Evolutionary conservation across 2,797 vertebrate genomes (phyloP), one percentile per base, ranked within the genome.

Genomic region (Rhabdomys pumilio): DNA sequence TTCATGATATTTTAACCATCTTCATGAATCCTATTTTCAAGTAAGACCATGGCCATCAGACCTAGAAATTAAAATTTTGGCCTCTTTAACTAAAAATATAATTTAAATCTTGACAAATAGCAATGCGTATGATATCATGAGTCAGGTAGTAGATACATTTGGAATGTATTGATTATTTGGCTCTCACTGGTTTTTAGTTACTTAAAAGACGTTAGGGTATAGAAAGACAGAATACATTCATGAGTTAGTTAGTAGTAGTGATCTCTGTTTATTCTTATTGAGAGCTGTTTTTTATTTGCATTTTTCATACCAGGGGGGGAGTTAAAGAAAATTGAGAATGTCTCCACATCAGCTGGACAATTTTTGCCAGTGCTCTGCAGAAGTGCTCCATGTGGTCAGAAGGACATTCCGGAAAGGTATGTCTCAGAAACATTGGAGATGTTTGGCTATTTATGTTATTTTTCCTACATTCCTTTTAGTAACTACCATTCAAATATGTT

Each of bases 41-140:
- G n/a, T 34, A 47, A 50, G 15, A 38, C 13, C 7, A 26, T 38
- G 8, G 4, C 29, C 53, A 50, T 4, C 8, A 7, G 19, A 22
- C 9, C 14, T 57, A 26, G 1, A 0, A 91, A 29, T 38, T 47
- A 75, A 57, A 11, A 67, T 1, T 67, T 72, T 29, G 50, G 0
- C 19, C 44, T 11, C 11, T 47, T 65, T 65, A 3, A 3, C 14
- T 22, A 57, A n/a, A n/a, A 67, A 57, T 67, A 4, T 17, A 77
- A 12, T 63, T 57, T 50, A 63, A 55, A 44, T 34, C 6, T 4
- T 69, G 17, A 22, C 24, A n/a, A 0, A 15, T 24, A 53, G 1
- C 14, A 9, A 2, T 6, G 75, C 13, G 3, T 22, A 2, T 59
- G 72, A 34, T 0, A n/a, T 3, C 22, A 69, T 34, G 0, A 6